Evolutionary conservation across 2,797 vertebrate species (phyloP), one percentile per base, ranked within the genome.

Genomic region (Amniataba percoides): DNA sequence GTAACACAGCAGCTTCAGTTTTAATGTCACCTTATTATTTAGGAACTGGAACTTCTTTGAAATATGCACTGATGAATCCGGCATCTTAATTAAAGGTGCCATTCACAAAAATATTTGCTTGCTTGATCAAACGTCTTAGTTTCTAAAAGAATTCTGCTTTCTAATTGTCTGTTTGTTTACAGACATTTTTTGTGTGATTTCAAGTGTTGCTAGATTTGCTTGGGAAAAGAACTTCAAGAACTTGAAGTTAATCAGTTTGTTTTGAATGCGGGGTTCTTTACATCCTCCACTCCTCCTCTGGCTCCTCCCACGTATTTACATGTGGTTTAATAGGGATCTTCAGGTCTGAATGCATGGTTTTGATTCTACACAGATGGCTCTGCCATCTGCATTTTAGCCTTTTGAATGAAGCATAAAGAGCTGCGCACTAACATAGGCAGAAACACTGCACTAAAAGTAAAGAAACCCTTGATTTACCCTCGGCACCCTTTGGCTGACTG

Each of bases 291-390:
- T 90, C 87, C 93, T 90, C 91, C 90, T 87, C 79, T 85, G 82
- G 79, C 92, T 87, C 94, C 92, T 83, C 91, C 92, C 85, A 86
- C 10, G 72, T 94, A 87, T 94, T 94, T 93, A 87, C 92, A 90
- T 90, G 87, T 74, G 73, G 81, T 89, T 93, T 94, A 93, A 91
- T 93, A 69, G 90, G 87, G 92, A 90, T 93, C 92, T 92, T 93
- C 90, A 94, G 90, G 88, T 92, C 91, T 95, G 94, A 95, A 95
- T 95, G 93, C 93, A 92, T 86, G 93, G 93, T 94, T 95, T 95
- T 95, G 93, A 95, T 93, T 93, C 89, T 83, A 87, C 92, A 92
- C 94, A 95, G 94, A 95, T 95, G 95, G 93, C 92, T 88, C 91
- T 88, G 87, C 93, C 94, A 92, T 94, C 93, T 94, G 92, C 93